Evolutionary conservation across 37 sponge, comb jelly and placozoan species (phyloP), one percentile per base, ranked within the genome.

Genomic region (Amphimedon queenslandica): DNA sequence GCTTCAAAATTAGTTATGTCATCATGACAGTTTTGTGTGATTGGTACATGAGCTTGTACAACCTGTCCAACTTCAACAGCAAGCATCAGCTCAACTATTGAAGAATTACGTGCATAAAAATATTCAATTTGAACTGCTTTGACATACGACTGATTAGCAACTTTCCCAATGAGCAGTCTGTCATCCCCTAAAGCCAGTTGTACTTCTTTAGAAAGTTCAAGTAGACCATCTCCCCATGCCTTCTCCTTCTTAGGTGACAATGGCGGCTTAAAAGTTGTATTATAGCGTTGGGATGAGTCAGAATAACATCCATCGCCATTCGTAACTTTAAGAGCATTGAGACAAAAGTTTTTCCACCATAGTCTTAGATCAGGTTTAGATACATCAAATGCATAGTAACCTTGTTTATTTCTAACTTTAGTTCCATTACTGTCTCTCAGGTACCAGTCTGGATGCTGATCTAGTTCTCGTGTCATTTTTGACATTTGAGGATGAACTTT

Each of bases 241-340:
- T n/a, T n/a, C n/a, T n/a, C n/a, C n/a, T n/a, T n/a, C n/a, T n/a
- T n/a, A n/a, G n/a, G n/a, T n/a, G n/a, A n/a, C n/a, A n/a, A 30
- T 77, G 55, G 25, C 55, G 37, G 58, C 68, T 74, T 23, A 61
- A 57, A 24, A 39, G 40, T 25, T 29, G 55, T 3, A 28, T 63
- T 36, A 13, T 33, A 24, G 20, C 72, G 41, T 30, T 78, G 71
- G 13, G 79, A 78, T 38, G 79, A 69, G 73, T 84, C 84, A 40
- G 64, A 77, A 63, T 58, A 84, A n/a, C 77, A 76, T 1, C 84
- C 84, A 51, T 84, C 82, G 25, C 72, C 71, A 69, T 39, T 40
- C 36, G 71, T 72, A 69, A 8, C 79, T 40, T 29, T 77, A n/a
- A 60, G 63, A 43, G 78, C 84, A 76, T 82, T 60, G 4, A 79